These are phyloP conservation scores for Empidonax alnorum DNA, from an alignment of 2,113 vertebrate species.

Conservation along the genomic window DNA sequence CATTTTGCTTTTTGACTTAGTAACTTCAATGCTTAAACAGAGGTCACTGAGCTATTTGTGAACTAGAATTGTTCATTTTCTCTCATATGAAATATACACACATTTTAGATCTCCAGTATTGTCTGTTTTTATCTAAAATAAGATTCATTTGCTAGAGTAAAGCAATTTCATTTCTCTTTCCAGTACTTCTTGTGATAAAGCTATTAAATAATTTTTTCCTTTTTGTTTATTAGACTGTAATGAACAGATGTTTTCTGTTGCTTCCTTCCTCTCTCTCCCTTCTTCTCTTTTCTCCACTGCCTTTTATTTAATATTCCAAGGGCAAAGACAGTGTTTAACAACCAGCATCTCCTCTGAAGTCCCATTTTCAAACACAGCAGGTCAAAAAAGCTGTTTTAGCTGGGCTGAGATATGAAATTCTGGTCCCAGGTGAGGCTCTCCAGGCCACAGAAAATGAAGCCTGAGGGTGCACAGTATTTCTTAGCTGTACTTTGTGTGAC, in stretches of 20 bases:
- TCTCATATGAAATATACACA: background rate
- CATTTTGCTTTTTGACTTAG: background rate
- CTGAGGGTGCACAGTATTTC: background rate
- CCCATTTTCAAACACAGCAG: constrained; percentile 12
- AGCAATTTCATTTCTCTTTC: background rate
- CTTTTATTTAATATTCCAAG: constrained; percentile 1
- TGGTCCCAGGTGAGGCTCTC: background rate
- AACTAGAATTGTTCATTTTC: background rate
- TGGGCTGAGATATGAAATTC: background rate
- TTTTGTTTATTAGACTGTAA: background rate
- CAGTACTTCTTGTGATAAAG: background rate
- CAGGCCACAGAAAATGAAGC: background rate
- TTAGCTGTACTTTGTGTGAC: background rate
- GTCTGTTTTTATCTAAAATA: background rate
- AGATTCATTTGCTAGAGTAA: background rate
- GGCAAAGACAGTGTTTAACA: background rate
- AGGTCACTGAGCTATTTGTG: background rate
- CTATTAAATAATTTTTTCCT: background rate
- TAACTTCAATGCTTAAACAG: background rate
- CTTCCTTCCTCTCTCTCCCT: background rate
- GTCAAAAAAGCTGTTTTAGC: constrained; percentile 9
- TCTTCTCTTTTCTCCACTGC: background rate
- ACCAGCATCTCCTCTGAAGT: background rate
- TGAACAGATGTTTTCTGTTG: background rate
- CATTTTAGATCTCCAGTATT: background rate